Evolutionary conservation across 2,888 invertebrate genomes (phyloP), one percentile per base, ranked within the genome.

Genomic region (Drosophila nr. perissopoda): DNA sequence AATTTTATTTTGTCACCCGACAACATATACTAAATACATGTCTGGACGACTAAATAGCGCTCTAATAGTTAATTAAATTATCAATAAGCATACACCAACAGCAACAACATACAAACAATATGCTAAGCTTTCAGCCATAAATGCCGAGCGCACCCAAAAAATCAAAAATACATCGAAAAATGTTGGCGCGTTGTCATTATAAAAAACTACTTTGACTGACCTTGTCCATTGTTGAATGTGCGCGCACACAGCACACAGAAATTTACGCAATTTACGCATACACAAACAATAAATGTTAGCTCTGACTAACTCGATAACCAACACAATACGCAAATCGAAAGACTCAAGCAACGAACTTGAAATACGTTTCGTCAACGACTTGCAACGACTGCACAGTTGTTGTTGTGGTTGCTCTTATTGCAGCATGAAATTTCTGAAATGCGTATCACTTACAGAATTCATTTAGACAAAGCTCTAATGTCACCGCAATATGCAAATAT

Each of bases 311-410:
- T 71, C 76, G 73, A 73, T 67, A 72, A 67, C 61, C 57, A 60
- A 33, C 61, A 59, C 57, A 73, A 76, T 74, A 87, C 79, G 85
- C 75, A 82, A 89, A 80, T 84, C 77, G 77, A 84, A 89, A 89
- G 86, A 87, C 86, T 81, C 78, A 78, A 80, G 74, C 87, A 82
- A 86, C 90, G 86, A 90, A 90, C 89, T 89, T 89, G 87, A 89
- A 86, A 81, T 60, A 74, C 74, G 80, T 87, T 87, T 89, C 80
- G 75, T 87, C 85, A 86, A 71, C 75, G 60, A 57, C 25, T 66
- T 58, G 54, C 59, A n/a, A n/a, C n/a, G n/a, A n/a, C 62, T 53
- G 42, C 48, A 65, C 59, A 21, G 68, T 51, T 57, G 63, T 66
- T 74, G 60, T 56, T 53, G 54, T 54, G 52, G 48, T 34, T 61